Evolutionary conservation across 1,140 invertebrate species (phyloP), one percentile per base, ranked within the genome.

Genomic region (Ips typographus): DNA sequence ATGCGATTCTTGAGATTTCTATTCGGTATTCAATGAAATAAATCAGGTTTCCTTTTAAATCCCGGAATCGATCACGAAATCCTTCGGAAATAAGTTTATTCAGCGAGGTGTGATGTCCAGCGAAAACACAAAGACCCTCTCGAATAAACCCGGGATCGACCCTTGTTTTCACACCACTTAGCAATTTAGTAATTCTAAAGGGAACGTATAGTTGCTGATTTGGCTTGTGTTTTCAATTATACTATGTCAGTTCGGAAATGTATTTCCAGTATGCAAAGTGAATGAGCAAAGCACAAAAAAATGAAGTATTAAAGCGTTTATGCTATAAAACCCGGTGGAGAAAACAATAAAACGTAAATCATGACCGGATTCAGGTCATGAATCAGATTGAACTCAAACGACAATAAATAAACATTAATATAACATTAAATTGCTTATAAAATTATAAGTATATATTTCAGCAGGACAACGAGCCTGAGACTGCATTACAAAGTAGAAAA

Each of bases 371-470:
- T 52, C 65, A 47, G 69, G 68, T 52, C 66, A 72, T 70, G 68
- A 74, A 73, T 74, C 72, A 74, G 70, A 69, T 73, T 47, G 66
- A 71, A 65, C 67, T 71, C 67, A 69, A 69, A 74, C 70, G 71
- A 74, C 74, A 76, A 77, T 78, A 76, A 78, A 78, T 78, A 77
- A 66, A 66, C 64, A 66, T 66, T 66, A 66, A 57, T 58, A 74
- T 74, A 72, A 72, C 74, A 77, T 72, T 78, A 77, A 77, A 78
- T 78, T 76, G 77, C 73, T 75, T 70, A 77, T 76, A 78, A 77
- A 77, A 78, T 78, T 77, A 78, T 77, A 77, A 77, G 72, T 74
- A 76, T 74, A 78, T 76, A 78, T 77, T 77, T 77, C 76, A 77
- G 64, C 74, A 62, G 68, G 70, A 73, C 72, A 73, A 70, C 60